A percentile compares a stretch with the other conserved stretches of the same genome.
phyloP scores from a whole-genome alignment of 2,113 vertebrate genomes.

The Aldabrachelys gigantea region DNA sequence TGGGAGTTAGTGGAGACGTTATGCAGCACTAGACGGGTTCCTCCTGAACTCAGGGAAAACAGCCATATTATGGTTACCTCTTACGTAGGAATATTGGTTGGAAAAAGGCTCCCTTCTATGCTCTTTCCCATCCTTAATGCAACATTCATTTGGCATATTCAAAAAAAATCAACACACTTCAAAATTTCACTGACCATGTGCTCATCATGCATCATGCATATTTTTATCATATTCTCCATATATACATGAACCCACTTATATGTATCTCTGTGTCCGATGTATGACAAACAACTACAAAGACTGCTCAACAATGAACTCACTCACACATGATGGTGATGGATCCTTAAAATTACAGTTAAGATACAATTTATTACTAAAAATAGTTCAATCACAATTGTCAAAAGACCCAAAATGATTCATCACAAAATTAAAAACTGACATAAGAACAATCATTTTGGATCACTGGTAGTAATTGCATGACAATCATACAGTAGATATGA shows the following conservation, averaged over 20 bases:
- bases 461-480: conserved; percentile 37
- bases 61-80: not conserved
- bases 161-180: conserved; percentile 18
- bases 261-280: conserved; percentile 36
- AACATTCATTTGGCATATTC: conserved; percentile 43
- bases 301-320: conserved; percentile 30
- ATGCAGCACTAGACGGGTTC: not conserved
- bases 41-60: not conserved
- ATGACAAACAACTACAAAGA: conserved; percentile 8
- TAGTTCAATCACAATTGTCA: conserved; percentile 11
- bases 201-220: not conserved
- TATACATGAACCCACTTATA: conserved; percentile 18
- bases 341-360: conserved; percentile 13
- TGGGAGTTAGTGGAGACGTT: not conserved
- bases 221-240: not conserved
- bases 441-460: conserved; percentile 55
- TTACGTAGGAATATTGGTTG: not conserved
- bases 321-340: conserved; percentile 25
- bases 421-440: conserved; percentile 45
- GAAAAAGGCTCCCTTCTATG: conserved; percentile 11
- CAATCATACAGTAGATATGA: conserved; percentile 38
- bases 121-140: conserved; percentile 44
- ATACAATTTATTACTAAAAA: not conserved
- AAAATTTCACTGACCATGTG: not conserved
- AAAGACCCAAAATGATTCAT: conserved; percentile 46